Evolutionary conservation across 2,888 invertebrate genomes (phyloP), one percentile per base, ranked within the genome.

Genomic region (Caenorhabditis wallacei): DNA sequence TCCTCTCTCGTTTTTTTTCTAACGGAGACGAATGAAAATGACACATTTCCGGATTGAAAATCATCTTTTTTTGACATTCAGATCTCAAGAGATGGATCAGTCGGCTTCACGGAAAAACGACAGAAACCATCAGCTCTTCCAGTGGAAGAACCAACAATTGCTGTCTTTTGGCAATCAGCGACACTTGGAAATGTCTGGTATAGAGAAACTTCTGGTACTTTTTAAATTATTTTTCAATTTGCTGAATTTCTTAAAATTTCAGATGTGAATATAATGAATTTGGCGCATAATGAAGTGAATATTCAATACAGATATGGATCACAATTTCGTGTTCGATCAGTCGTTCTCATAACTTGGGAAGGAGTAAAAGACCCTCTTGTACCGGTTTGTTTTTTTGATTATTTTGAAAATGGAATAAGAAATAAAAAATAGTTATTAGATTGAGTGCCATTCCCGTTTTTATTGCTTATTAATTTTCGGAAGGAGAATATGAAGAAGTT

Each of bases 261-360:
- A 91, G 92, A 92, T 61, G 80, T 85, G 7, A 87, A 88, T 26
- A 85, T 90, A 18, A 78, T 92, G 46, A 88, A 86, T 53, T 57
- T 91, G 66, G 90, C 90, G 2, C 88, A 89, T 54, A 91, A 87
- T 79, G 92, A 92, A 69, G 92, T 92, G 51, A 91, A 91, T 75
- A 92, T 92, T 48, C 92, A 92, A 70, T 92, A 91, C 66, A 80
- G 90, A 26, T 91, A 92, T 74, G 91, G 90, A 8, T 84, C 85
- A 8, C 84, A 82, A 13, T 92, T 92, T 79, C 68, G 85, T 26
- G 89, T 91, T 5, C 80, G 72, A 22, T 90, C 91, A 7, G 91
- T 92, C 0, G 61, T 92, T 5, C 85, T 92, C 11, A 86, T 92
- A 24, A 92, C 92, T 1, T 92, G 92, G 92, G 91, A 91, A 63